Conservation (phyloP, 2,113 vertebrate genomes). For the Heterochromis multidens region DNA sequence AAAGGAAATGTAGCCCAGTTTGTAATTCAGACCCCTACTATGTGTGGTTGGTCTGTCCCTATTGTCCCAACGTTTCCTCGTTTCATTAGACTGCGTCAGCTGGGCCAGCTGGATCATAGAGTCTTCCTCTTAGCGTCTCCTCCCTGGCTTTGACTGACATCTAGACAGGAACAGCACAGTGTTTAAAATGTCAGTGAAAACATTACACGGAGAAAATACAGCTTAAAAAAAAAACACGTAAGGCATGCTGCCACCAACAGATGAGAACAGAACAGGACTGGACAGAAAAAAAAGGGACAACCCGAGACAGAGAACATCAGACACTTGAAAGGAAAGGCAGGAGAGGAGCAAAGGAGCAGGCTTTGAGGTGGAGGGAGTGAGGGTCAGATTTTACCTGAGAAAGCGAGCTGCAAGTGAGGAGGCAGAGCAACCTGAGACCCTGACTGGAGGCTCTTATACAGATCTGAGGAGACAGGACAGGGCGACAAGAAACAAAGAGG, state of each 20-base stretch:
- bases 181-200: not conserved
- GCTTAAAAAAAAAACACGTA: not conserved
- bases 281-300: slow-evolving; percentile 3
- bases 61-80: not conserved
- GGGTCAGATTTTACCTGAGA: slow-evolving; percentile 86
- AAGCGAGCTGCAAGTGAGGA: slow-evolving; percentile 94
- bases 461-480: slow-evolving; percentile 84
- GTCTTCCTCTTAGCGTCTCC: slow-evolving; percentile 76
- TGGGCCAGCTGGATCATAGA: slow-evolving; percentile 58
- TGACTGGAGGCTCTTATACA: slow-evolving; percentile 98
- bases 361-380: not conserved
- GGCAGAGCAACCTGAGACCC: slow-evolving; percentile 91
- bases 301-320: slow-evolving; percentile 15
- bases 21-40: not conserved
- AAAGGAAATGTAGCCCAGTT: slow-evolving; percentile 7
- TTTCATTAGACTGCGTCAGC: not conserved
- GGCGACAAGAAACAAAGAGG: slow-evolving; percentile 15
- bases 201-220: not conserved
- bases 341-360: slow-evolving; percentile 12
- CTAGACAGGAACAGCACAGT: slow-evolving; percentile 46
- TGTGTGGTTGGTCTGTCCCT: not conserved
- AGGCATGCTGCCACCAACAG: slow-evolving; percentile 43
- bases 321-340: not conserved
- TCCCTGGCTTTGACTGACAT: slow-evolving; percentile 76
- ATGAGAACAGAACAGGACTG: slow-evolving; percentile 30